Percentiles rank a stretch among this genome's conserved stretches.
Evolutionary conservation across 1,140 invertebrate species (phyloP).

Genomic region (Drosophila willistoni): DNA sequence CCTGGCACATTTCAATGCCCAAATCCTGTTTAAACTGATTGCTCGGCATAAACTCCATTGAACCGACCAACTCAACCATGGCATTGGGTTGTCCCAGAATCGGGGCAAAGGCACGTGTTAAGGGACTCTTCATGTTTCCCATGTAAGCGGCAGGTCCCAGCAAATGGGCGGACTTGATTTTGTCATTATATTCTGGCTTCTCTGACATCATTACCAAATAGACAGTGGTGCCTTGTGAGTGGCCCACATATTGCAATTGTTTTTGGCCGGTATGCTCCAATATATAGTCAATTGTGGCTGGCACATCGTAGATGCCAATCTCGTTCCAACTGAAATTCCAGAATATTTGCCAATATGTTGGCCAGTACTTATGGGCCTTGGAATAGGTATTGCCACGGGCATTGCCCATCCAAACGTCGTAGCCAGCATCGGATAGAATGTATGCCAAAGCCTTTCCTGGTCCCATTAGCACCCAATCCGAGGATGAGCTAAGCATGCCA

Average conservation of each 20-base stretch:
- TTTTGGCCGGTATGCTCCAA: constrained; percentile 84
- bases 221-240: constrained; percentile 86
- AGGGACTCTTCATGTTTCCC: constrained; percentile 78
- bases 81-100: constrained; percentile 73
- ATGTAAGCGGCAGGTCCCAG: constrained; percentile 85
- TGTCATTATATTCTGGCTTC: constrained; percentile 85
- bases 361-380: constrained; percentile 83
- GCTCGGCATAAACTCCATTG: constrained; percentile 85
- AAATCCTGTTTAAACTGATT: constrained; percentile 83
- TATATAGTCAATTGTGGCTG: constrained; percentile 88
- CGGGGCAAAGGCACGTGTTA: constrained; percentile 72
- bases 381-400: constrained; percentile 87
- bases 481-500: constrained; percentile 74
- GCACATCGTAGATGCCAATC: constrained; percentile 89
- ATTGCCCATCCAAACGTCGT: constrained; percentile 87
- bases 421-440: constrained; percentile 87
- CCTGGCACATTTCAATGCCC: constrained; percentile 83
- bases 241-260: constrained; percentile 87
- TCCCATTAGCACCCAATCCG: constrained; percentile 74
- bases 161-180: constrained; percentile 84
- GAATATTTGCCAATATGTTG: constrained; percentile 76
- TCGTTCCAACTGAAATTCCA: constrained; percentile 88
- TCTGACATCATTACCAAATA: constrained; percentile 85
- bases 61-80: constrained; percentile 83
- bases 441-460: constrained; percentile 82